These are phyloP conservation scores for Steromphala cineraria DNA, from an alignment of 2,888 invertebrate genomes.

Conservation along the genomic window DNA sequence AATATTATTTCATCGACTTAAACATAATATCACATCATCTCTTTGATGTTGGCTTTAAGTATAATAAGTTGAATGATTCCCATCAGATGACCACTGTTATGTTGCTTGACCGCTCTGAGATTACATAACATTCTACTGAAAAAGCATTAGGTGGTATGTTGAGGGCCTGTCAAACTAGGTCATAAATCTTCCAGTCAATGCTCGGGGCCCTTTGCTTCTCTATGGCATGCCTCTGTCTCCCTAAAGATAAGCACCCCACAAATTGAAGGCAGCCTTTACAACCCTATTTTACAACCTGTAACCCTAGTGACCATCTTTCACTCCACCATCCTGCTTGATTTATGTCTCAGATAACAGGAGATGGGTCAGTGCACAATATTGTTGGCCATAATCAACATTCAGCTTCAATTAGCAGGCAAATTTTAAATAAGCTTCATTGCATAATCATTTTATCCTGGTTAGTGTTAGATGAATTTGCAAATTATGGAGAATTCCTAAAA, in stretches of 20 bases:
- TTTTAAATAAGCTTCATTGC: too few relatives aligned
- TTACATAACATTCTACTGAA: conserved; percentile 14
- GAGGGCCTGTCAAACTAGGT: neutral
- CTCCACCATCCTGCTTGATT: neutral
- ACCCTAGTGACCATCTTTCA: neutral
- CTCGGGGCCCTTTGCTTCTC: neutral
- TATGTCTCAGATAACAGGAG: neutral
- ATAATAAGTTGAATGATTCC: neutral
- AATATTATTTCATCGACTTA: too few relatives aligned
- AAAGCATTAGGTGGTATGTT: conserved; percentile 10
- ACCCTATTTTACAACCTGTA: conserved; percentile 9
- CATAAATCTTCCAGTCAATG: neutral
- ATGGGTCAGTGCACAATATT: neutral
- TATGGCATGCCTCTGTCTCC: neutral
- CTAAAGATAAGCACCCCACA: conserved; percentile 7
- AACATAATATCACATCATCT: too few relatives aligned
- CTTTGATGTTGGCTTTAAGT: too few relatives aligned
- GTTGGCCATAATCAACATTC: neutral
- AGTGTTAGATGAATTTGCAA: too few relatives aligned
- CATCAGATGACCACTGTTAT: neutral
- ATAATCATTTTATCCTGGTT: too few relatives aligned
- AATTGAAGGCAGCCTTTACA: neutral
- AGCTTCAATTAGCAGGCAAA: neutral
- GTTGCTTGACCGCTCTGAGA: neutral
- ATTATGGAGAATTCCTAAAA: too few relatives aligned